phyloP scores from a whole-genome alignment of 2,113 vertebrate genomes.

The Grantiella picta region DNA sequence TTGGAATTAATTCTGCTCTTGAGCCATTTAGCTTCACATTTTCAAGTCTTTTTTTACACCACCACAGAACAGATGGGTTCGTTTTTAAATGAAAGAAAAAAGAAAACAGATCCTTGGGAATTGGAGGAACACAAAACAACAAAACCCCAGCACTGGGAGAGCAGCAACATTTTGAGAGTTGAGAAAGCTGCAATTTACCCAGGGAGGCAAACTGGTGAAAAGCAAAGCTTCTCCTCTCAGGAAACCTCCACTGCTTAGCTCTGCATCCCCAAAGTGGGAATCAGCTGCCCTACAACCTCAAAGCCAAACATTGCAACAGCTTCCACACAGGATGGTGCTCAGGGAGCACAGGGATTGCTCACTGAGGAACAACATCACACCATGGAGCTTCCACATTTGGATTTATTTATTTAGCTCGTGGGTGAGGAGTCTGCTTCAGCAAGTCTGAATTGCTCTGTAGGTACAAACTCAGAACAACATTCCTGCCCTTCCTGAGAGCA shows the following conservation, averaged over 20 bases:
- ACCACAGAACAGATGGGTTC: conserved; percentile 14
- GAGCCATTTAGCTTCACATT: not conserved
- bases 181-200: not conserved
- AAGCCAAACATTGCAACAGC: not conserved
- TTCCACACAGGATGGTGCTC: not conserved
- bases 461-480: not conserved
- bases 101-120: not conserved
- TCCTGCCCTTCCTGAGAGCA: not conserved
- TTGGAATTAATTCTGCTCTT: not conserved
- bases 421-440: not conserved
- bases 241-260: not conserved
- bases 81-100: not conserved
- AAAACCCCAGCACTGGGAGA: not conserved
- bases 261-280: not conserved
- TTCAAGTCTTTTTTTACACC: not conserved
- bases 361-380: not conserved
- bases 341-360: not conserved
- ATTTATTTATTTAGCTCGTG: not conserved
- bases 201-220: not conserved
- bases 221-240: not conserved
- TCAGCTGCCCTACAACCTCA: not conserved
- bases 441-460: not conserved
- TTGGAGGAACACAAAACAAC: not conserved
- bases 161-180: not conserved
- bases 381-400: fast-evolving